Base-by-base conservation (phyloP, 1,140 invertebrate genomes). In the Neotoxoptera formosana region DNA sequence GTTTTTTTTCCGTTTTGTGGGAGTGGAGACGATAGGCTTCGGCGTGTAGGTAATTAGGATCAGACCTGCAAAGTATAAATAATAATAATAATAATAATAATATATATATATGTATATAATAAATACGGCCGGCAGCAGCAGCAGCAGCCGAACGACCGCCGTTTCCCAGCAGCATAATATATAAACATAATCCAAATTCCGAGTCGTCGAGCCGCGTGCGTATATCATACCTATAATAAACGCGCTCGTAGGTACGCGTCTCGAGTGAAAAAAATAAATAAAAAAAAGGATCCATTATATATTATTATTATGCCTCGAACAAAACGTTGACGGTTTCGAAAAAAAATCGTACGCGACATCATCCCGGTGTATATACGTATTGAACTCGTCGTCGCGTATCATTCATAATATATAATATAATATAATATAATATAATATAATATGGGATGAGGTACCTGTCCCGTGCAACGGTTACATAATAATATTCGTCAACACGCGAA, bases 121-220 rank as follows among this genome's bases (percentile, higher is more conserved):
- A 41, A 89, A 89, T 36, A 56, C 88, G 48, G 88, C 51, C 51
- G 17, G 88, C n/a, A 56, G 51, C 51, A 56, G 51, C 51, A 7
- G 88, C n/a, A 56, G 51, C 51, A 56, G 51, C 51, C 11, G 34
- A 89, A 76, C 60, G 60, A 76, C 60, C 30, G n/a, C 88, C 34
- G 51, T 36, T 56, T 36, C 53, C 51, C 34, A n/a, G 20, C 51
- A 23, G 51, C 21, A 21, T n/a, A n/a, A n/a, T n/a, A n/a, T 8
- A 41, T 41, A 51, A 56, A 89, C 88, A 23, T 89, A 89, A 89
- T 89, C n/a, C 88, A 25, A 89, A 89, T 89, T 56, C 88, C 48
- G 21, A 89, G 47, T 89, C 9, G 21, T 87, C 60, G 60, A 67
- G 21, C 41, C 8, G 83, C 83, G 23, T 51, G 11, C 11, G 17